A percentile compares a stretch with the other conserved stretches of the same genome.
Evolutionary conservation across 2,113 vertebrate species (phyloP).

Genomic region (Platysternon megacephalum): DNA sequence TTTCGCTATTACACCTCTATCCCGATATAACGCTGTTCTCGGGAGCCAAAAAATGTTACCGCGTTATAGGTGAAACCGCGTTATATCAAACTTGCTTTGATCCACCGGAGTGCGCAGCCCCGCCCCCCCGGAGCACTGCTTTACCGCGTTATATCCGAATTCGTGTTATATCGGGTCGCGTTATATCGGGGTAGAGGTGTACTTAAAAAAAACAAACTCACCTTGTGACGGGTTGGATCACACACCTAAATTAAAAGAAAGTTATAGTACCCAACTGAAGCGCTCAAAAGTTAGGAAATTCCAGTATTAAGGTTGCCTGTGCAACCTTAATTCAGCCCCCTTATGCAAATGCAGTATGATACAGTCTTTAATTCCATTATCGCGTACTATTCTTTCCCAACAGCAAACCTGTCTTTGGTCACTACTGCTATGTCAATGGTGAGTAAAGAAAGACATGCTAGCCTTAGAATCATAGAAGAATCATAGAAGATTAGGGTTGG

Average conservation of each 20-base stretch:
- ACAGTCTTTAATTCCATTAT: background rate
- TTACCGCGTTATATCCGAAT: too few relatives aligned
- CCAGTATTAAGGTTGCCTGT: background rate
- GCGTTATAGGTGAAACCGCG: too few relatives aligned
- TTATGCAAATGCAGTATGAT: background rate
- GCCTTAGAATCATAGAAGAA: background rate
- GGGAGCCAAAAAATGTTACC: too few relatives aligned
- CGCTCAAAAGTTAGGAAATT: background rate
- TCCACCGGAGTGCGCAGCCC: too few relatives aligned
- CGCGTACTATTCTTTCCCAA: background rate
- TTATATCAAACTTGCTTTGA: too few relatives aligned
- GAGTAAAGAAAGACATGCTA: background rate
- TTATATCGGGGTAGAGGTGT: too few relatives aligned
- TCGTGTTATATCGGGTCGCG: too few relatives aligned
- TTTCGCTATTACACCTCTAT: too few relatives aligned
- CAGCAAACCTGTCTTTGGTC: background rate
- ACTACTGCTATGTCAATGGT: background rate
- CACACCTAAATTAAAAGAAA: background rate
- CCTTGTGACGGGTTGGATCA: too few relatives aligned
- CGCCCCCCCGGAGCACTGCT: too few relatives aligned
- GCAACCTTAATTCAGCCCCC: background rate
- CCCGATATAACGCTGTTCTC: too few relatives aligned
- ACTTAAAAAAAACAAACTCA: background rate
- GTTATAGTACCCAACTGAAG: background rate
- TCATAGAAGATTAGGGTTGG: too few relatives aligned